Evolutionary conservation across 2,797 vertebrate species (phyloP).

Genomic region (Okamejei kenojei): DNA sequence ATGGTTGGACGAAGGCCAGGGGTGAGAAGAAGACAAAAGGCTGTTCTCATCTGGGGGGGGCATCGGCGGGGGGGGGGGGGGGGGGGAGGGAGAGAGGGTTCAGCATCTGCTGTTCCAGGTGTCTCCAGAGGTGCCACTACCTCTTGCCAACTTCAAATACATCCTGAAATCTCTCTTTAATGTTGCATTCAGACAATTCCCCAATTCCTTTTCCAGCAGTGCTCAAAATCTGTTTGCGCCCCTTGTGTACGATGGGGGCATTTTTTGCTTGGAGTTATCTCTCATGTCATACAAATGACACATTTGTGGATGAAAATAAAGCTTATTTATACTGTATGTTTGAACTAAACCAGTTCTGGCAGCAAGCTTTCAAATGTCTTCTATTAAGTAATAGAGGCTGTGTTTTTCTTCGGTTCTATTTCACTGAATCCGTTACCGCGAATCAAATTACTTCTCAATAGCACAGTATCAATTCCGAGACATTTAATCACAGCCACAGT

Average conservation of each 20-base stretch:
- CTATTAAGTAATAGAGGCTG: not conserved
- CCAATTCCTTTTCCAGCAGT: not conserved
- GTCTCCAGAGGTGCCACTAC: too few relatives aligned
- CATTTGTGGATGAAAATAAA: not conserved
- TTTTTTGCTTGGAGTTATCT: not conserved
- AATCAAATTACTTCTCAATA: not conserved
- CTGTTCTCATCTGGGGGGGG: too few relatives aligned
- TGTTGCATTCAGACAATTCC: not conserved
- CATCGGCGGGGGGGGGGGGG: too few relatives aligned
- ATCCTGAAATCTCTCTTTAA: not conserved
- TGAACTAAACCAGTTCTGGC: slow-evolving; percentile 13
- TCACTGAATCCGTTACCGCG: not conserved
- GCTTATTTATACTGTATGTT: not conserved
- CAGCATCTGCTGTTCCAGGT: too few relatives aligned
- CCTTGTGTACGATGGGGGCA: not conserved
- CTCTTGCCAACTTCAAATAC: not conserved
- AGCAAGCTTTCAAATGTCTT: not conserved
- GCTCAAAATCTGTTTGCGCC: not conserved
- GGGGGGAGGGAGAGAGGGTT: too few relatives aligned
- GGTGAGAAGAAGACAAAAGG: too few relatives aligned
- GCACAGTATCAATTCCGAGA: not conserved
- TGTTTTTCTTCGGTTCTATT: not conserved
- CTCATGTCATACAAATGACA: not conserved
- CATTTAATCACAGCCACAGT: not conserved
- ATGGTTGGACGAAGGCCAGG: too few relatives aligned